Conservation (phyloP, 2,888 invertebrate genomes). For the Esperia sulphurella region DNA sequence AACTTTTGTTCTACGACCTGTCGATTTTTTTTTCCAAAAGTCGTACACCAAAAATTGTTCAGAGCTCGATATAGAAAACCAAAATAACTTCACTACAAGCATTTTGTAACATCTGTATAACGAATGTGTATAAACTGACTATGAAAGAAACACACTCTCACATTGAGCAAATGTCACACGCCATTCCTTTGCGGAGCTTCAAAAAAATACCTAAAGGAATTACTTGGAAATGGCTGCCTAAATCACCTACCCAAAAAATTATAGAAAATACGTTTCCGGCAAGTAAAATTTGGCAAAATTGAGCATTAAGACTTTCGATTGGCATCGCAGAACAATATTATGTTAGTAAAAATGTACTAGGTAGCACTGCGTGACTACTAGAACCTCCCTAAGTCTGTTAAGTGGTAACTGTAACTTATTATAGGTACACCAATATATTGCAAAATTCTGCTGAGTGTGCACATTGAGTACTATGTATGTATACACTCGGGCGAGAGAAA, state of each 20-base stretch:
- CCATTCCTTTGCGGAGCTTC: constrained; percentile 37
- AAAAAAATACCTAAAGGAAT: constrained; percentile 27
- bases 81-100: not conserved
- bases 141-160: constrained; percentile 51
- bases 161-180: constrained; percentile 61
- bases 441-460: not conserved
- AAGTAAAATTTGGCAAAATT: constrained; percentile 79
- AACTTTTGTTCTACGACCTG: no score
- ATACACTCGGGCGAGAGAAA: not conserved
- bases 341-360: constrained; percentile 53
- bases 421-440: constrained; percentile 44
- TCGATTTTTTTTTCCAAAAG: no score
- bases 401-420: constrained; percentile 76
- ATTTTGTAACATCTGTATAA: constrained; percentile 25
- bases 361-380: constrained; percentile 61
- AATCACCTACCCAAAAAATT: constrained; percentile 45
- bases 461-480: not conserved
- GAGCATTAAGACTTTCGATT: constrained; percentile 75
- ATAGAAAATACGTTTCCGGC: constrained; percentile 69
- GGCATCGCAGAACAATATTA: constrained; percentile 61
- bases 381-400: constrained; percentile 72
- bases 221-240: constrained; percentile 39
- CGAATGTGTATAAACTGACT: constrained; percentile 40
- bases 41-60: no score
- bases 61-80: no score